These are phyloP conservation scores for Thoracochromis brauschi DNA, from an alignment of 2,113 vertebrate genomes.

Conservation along the genomic window DNA sequence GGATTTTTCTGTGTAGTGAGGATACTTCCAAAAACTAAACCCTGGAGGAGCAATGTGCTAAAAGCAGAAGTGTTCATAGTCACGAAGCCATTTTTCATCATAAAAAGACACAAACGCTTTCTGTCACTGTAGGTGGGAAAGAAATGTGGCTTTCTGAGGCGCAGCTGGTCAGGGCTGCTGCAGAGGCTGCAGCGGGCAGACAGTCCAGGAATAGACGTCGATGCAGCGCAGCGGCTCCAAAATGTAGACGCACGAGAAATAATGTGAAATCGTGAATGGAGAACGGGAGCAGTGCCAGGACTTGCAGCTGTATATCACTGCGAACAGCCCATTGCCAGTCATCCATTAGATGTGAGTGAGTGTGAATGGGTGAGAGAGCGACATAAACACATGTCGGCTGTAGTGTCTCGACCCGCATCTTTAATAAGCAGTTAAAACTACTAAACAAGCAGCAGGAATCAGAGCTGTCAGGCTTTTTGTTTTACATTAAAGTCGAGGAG, in stretches of 20 bases:
- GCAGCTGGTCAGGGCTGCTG: constrained; percentile 15
- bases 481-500: background rate
- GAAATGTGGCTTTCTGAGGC: background rate
- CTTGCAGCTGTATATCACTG: background rate
- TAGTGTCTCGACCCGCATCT: background rate
- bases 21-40: background rate
- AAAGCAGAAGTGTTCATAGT: background rate
- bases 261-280: background rate
- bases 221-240: background rate
- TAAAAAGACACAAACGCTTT: background rate
- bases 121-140: background rate
- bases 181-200: constrained; percentile 20
- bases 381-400: background rate
- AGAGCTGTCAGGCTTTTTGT: background rate
- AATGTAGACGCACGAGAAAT: background rate
- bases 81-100: background rate
- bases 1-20: background rate
- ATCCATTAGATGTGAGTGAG: background rate
- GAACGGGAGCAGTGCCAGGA: background rate
- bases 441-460: background rate
- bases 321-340: background rate
- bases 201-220: constrained; percentile 3
- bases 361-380: background rate
- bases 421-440: background rate
- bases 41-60: background rate